phyloP scores from a whole-genome alignment of 2,888 invertebrate species.

The Baccha elongata region DNA sequence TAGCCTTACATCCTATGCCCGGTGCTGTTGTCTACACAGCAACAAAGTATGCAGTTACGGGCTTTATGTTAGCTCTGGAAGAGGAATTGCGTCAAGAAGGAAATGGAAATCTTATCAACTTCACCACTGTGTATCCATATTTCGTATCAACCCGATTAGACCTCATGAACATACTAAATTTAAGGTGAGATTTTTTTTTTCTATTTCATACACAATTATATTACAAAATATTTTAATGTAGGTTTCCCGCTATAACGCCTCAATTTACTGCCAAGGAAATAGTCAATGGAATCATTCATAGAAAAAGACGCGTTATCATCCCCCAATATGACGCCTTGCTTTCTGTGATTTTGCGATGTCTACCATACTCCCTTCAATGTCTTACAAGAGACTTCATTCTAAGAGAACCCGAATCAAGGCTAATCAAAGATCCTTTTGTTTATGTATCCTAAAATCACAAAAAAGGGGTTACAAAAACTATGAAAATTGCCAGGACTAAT shows the following conservation, averaged over 20 bases:
- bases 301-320: slow-evolving; percentile 59
- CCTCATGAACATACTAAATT: slow-evolving; percentile 70
- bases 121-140: slow-evolving; percentile 76
- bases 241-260: slow-evolving; percentile 70
- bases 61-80: slow-evolving; percentile 75
- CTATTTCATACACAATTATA: background rate
- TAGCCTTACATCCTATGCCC: slow-evolving; percentile 62
- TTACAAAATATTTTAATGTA: background rate
- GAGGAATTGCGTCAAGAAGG: slow-evolving; percentile 76
- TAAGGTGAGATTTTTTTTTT: slow-evolving; percentile 59
- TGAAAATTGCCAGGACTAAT: slow-evolving; percentile 53
- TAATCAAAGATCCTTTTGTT: slow-evolving; percentile 57
- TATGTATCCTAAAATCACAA: slow-evolving; percentile 39
- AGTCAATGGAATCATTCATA: slow-evolving; percentile 67
- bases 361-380: slow-evolving; percentile 57
- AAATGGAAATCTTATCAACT: slow-evolving; percentile 53
- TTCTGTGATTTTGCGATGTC: slow-evolving; percentile 8
- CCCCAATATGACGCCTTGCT: slow-evolving; percentile 54
- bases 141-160: slow-evolving; percentile 77
- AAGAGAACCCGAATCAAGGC: slow-evolving; percentile 54
- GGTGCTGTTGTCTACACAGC: slow-evolving; percentile 76
- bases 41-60: slow-evolving; percentile 79
- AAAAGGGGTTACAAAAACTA: slow-evolving; percentile 40
- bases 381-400: slow-evolving; percentile 63
- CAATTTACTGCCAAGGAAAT: slow-evolving; percentile 61